These are phyloP conservation scores for Mactra quadrangularis DNA, from an alignment of 1,140 invertebrate species.

Conservation along the genomic window DNA sequence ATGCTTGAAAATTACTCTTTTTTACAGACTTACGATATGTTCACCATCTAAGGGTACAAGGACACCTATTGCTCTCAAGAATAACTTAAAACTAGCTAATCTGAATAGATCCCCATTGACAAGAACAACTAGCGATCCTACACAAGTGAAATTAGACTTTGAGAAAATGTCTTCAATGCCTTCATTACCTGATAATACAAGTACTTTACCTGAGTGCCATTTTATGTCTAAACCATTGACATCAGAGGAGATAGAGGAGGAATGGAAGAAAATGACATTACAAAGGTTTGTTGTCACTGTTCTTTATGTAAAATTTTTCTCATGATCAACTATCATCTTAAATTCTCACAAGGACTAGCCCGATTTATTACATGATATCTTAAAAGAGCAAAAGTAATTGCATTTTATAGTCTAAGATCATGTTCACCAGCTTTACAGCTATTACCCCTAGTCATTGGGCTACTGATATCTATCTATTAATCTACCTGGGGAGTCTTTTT, in stretches of 20 bases:
- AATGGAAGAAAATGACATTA: conserved; percentile 79
- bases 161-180: conserved; percentile 55
- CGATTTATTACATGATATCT: too few species aligned
- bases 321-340: too few species aligned
- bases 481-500: too few species aligned
- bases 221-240: conserved; percentile 77
- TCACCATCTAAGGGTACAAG: conserved; percentile 65
- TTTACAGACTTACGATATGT: conserved; percentile 62
- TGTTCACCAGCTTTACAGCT: too few species aligned
- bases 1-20: too few species aligned
- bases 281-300: conserved; percentile 68
- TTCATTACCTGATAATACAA: conserved; percentile 31
- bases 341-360: too few species aligned
- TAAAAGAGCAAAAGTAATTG: too few species aligned
- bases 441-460: too few species aligned
- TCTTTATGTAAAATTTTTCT: too few species aligned
- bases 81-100: conserved; percentile 56
- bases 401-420: too few species aligned
- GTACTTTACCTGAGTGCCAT: conserved; percentile 76
- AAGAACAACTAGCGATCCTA: conserved; percentile 1
- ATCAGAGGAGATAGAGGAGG: conserved; percentile 77
- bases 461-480: too few species aligned
- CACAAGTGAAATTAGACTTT: conserved; percentile 54
- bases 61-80: conserved; percentile 61
- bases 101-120: background rate